Evolutionary conservation across 2,113 vertebrate species (phyloP), one percentile per base, ranked within the genome.

Genomic region (Pterophyllum scalare): DNA sequence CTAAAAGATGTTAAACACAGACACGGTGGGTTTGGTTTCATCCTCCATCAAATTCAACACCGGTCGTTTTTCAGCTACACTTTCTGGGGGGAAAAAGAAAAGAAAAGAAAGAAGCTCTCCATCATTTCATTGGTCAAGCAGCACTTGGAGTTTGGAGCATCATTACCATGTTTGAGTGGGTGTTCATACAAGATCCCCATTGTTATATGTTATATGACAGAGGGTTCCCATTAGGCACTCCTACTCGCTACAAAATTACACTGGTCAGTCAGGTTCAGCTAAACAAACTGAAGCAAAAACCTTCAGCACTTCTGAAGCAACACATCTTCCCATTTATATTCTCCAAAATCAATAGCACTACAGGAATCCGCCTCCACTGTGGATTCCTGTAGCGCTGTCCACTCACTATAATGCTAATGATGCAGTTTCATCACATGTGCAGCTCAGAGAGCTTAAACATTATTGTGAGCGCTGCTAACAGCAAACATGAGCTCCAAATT

Each of bases 1-100:
- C 93, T 95, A 77, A 96, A 96, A 88, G n/a, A 96, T 96, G 89
- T 31, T 82, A 0, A 95, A 24, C 38, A 96, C 95, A 2, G 95
- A 95, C 31, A 79, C 46, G 0, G n/a, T 40, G 46, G 89, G 43
- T 43, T 19, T 78, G 84, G 59, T 19, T 26, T 95, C 94, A 2
- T 95, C 94, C 14, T 93, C 95, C 19, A 38, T 85, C 84, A 94
- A 88, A 70, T 79, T 91, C 31, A 87, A 26, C 70, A 82, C 93
- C 0, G 92, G 87, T 2, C 31, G 80, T 78, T 92, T 95, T 91
- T 96, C 94, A 17, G 28, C 84, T 7, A 91, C 17, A 75, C 62
- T 85, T 26, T 95, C 95, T 95, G 88, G 26, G 4, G 59, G 28
- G 84, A 59, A 28, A 85, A 72, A 84, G 5, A 72, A 49, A 75